phyloP scores from a whole-genome alignment of 1,140 invertebrate species.

The Trachymyrmex cornetzi region DNA sequence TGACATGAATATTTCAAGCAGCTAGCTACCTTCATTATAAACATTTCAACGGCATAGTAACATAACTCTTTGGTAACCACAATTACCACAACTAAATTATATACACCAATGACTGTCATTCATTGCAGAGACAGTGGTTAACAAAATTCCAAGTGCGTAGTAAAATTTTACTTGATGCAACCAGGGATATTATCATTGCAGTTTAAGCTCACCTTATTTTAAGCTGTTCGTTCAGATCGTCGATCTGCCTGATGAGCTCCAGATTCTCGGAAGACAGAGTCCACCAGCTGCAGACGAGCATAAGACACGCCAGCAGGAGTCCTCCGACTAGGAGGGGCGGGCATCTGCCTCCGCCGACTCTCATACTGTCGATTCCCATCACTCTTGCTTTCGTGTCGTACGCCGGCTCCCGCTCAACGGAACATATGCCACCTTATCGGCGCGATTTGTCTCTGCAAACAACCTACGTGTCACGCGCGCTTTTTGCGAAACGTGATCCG shows the following conservation, averaged over 20 bases:
- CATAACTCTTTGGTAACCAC: slow-evolving; percentile 1
- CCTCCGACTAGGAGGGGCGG: slow-evolving; percentile 85
- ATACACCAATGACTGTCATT: background rate
- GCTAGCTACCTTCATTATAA: slow-evolving; percentile 28
- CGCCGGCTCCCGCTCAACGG: slow-evolving; percentile 5
- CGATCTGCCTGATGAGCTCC: slow-evolving; percentile 85
- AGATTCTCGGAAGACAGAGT: slow-evolving; percentile 85
- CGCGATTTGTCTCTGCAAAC: slow-evolving; percentile 4
- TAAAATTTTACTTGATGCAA: background rate
- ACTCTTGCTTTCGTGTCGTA: slow-evolving; percentile 69
- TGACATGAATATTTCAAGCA: slow-evolving; percentile 1
- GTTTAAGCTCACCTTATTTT: slow-evolving; percentile 83
- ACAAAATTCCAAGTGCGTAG: background rate
- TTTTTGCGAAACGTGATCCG: background rate
- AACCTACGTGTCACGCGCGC: slow-evolving; percentile 40
- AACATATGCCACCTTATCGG: slow-evolving; percentile 48
- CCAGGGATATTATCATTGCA: background rate
- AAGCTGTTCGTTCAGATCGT: slow-evolving; percentile 85
- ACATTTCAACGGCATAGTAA: background rate
- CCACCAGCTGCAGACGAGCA: slow-evolving; percentile 87
- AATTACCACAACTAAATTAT: slow-evolving; percentile 6
- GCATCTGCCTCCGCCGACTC: slow-evolving; percentile 86
- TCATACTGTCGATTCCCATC: slow-evolving; percentile 87
- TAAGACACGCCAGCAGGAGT: slow-evolving; percentile 84
- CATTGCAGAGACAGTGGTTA: background rate